Percentiles rank a stretch among this genome's conserved stretches.
phyloP scores from a whole-genome alignment of 2,113 vertebrate species.

The Apteryx owenii region DNA sequence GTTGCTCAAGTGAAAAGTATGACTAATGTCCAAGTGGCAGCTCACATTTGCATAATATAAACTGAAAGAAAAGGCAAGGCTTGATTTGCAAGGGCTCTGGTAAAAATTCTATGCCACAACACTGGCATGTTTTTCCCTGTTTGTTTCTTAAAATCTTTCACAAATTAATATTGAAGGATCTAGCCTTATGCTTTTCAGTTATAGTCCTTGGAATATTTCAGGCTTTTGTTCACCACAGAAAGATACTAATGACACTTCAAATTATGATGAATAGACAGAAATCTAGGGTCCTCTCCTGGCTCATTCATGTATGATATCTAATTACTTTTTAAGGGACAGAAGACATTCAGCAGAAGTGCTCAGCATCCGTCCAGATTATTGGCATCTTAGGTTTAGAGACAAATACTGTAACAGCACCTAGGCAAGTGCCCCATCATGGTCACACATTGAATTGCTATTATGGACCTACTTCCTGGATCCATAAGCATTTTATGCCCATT shows the following conservation, averaged over 20 bases:
- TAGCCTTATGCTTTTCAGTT: neutral
- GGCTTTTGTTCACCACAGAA: neutral
- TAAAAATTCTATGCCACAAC: neutral
- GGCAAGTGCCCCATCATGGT: fast-evolving
- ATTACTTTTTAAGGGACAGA: neutral
- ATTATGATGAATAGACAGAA: neutral
- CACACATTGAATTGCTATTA: neutral
- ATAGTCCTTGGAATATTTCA: neutral
- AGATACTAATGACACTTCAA: neutral
- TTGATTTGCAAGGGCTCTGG: neutral
- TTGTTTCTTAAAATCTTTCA: neutral
- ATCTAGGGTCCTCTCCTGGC: neutral
- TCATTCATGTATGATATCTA: neutral
- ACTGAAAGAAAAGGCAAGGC: conserved; percentile 13
- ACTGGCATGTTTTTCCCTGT: neutral
- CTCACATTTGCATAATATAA: neutral
- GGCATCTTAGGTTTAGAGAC: neutral
- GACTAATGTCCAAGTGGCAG: neutral
- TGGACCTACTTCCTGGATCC: neutral
- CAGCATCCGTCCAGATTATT: neutral
- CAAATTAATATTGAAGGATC: neutral
- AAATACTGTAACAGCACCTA: neutral
- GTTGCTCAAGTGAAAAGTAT: conserved; percentile 32
- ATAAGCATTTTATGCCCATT: neutral
- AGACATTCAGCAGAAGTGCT: neutral